phyloP scores from a whole-genome alignment of 2,113 vertebrate species.

The Choloepus hoffmanni region DNA sequence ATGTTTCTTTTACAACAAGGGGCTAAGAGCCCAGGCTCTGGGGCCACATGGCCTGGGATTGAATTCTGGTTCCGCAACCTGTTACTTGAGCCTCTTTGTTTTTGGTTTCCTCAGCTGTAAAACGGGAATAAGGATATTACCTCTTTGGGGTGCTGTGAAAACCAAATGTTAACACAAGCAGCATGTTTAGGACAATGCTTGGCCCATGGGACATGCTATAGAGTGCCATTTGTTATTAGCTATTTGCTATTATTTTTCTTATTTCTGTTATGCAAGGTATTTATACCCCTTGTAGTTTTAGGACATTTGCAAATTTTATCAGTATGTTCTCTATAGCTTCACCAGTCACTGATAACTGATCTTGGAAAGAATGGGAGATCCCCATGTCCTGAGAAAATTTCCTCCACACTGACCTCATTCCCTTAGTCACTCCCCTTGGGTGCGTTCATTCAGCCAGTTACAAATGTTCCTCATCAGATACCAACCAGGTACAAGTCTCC shows the following conservation, averaged over 20 bases:
- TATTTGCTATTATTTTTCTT: background rate
- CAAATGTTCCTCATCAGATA: background rate
- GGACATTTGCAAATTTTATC: background rate
- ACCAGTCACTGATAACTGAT: background rate
- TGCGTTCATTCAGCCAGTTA: background rate
- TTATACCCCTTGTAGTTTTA: background rate
- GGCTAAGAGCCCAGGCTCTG: background rate
- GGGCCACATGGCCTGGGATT: background rate
- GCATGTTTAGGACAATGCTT: background rate
- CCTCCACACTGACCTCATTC: background rate
- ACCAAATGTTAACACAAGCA: background rate
- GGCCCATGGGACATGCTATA: background rate
- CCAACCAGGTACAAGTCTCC: background rate
- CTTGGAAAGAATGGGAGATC: background rate
- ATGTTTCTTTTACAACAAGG: background rate
- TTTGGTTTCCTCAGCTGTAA: conserved; percentile 33
- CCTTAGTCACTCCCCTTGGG: background rate
- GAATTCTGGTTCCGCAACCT: background rate
- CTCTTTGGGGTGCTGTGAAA: background rate
- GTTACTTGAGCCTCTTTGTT: background rate
- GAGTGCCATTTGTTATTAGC: background rate
- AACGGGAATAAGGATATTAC: background rate
- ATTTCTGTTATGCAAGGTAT: background rate
- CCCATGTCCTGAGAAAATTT: background rate
- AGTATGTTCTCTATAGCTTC: background rate